Conservation (phyloP, 2,113 vertebrate genomes). For the Galeopterus variegatus region DNA sequence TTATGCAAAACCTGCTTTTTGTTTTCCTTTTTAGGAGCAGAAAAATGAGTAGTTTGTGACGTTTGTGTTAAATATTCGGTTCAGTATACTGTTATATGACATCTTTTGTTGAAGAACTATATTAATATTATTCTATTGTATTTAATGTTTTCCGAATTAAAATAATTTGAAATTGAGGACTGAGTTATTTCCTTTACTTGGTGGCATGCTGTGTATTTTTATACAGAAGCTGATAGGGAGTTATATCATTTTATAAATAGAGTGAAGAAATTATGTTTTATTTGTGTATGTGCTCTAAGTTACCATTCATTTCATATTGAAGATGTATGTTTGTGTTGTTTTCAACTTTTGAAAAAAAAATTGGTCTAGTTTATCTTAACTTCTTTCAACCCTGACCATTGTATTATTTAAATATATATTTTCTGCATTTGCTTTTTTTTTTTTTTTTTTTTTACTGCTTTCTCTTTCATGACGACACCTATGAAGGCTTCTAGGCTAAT, state of each 20-base stretch:
- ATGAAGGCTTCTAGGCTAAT: background rate
- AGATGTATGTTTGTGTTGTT: background rate
- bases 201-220: conserved; percentile 29
- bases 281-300: background rate
- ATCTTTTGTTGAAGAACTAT: background rate
- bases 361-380: background rate
- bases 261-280: conserved; percentile 44
- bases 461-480: background rate
- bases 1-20: conserved; percentile 41
- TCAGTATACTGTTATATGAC: background rate
- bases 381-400: background rate
- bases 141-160: conserved; percentile 56
- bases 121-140: conserved; percentile 41
- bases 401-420: background rate
- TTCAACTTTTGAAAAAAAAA: background rate
- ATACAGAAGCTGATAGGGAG: background rate
- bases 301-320: conserved; percentile 42
- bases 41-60: conserved; percentile 39
- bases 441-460: background rate
- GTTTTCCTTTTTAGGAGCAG: conserved; percentile 65
- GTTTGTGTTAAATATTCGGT: conserved; percentile 32
- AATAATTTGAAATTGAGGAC: conserved; percentile 8
- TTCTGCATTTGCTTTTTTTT: background rate
- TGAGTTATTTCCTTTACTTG: conserved; percentile 48
- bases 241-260: conserved; percentile 50